These are phyloP conservation scores for Megalops cyprinoides DNA, from an alignment of 2,797 vertebrate species.

Conservation along the genomic window DNA sequence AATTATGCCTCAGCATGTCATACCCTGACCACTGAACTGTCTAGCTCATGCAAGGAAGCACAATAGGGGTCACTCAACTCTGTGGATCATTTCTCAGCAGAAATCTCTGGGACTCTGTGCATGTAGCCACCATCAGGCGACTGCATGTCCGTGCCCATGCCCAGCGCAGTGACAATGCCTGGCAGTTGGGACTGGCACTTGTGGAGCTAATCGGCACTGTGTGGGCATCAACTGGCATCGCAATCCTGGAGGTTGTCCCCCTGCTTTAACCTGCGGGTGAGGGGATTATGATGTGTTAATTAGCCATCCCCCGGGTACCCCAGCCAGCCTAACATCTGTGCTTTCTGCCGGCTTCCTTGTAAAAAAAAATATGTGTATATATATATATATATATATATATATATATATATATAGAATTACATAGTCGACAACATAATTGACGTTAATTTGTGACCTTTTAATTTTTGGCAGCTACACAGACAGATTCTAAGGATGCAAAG, in stretches of 20 bases:
- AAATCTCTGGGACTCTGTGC: not conserved
- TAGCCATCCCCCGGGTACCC: slow-evolving; percentile 38
- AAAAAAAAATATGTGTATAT: slow-evolving; percentile 29
- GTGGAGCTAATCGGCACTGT: slow-evolving; percentile 22
- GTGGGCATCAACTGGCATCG: slow-evolving; percentile 20
- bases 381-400: too few species aligned
- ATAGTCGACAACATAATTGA: slow-evolving; percentile 38
- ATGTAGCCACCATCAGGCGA: not conserved
- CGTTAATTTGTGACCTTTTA: slow-evolving; percentile 41
- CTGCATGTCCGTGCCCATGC: too few species aligned
- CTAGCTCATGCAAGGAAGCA: too few species aligned
- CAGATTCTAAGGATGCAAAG: slow-evolving; percentile 25
- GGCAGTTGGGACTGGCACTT: not conserved
- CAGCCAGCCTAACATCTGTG: slow-evolving; percentile 28
- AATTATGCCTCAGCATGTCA: too few species aligned
- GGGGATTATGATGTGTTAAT: slow-evolving; percentile 43
- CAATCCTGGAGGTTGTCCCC: not conserved
- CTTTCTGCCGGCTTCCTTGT: slow-evolving; percentile 28
- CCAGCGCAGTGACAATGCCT: not conserved
- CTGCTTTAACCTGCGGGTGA: slow-evolving; percentile 28
- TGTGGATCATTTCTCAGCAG: slow-evolving; percentile 13
- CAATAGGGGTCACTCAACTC: too few species aligned
- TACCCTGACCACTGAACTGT: too few species aligned
- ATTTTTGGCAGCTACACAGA: slow-evolving; percentile 39
- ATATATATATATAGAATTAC: slow-evolving; percentile 36